Percentiles rank a stretch among this genome's conserved stretches.
Conservation (phyloP, 2,113 vertebrate species). For the Tichodroma muraria region DNA sequence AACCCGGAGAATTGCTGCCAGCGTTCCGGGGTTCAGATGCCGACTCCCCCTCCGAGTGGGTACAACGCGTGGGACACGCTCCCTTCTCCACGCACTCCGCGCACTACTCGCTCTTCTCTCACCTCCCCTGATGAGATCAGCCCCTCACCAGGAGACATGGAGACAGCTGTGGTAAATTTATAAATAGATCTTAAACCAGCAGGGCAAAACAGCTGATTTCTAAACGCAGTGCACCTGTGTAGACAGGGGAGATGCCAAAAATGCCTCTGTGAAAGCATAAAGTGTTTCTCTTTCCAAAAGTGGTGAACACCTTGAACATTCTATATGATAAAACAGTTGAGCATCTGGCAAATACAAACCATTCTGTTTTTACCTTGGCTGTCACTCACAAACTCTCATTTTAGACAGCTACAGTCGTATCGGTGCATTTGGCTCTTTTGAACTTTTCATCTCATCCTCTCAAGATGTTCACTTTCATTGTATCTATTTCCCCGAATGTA, state of each 20-base stretch:
- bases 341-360: background rate
- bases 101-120: slow-evolving; percentile 88
- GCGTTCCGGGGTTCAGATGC: slow-evolving; percentile 95
- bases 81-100: slow-evolving; percentile 90
- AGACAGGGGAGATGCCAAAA: background rate
- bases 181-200: background rate
- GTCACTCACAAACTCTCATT: background rate
- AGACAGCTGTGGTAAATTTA: slow-evolving; percentile 79
- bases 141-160: slow-evolving; percentile 85
- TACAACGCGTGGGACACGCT: slow-evolving; percentile 97
- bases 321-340: background rate
- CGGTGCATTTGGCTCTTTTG: background rate
- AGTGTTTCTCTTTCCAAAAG: background rate
- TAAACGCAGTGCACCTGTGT: background rate
- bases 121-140: slow-evolving; percentile 94
- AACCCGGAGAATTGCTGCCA: slow-evolving; percentile 94
- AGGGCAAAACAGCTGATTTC: background rate
- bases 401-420: background rate
- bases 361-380: background rate
- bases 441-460: background rate
- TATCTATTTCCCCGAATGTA: background rate
- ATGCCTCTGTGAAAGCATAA: background rate
- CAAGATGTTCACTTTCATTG: background rate
- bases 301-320: background rate
- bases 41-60: slow-evolving; percentile 90